Conservation (phyloP, 2,113 vertebrate species). For the Neotoma lepida region DNA sequence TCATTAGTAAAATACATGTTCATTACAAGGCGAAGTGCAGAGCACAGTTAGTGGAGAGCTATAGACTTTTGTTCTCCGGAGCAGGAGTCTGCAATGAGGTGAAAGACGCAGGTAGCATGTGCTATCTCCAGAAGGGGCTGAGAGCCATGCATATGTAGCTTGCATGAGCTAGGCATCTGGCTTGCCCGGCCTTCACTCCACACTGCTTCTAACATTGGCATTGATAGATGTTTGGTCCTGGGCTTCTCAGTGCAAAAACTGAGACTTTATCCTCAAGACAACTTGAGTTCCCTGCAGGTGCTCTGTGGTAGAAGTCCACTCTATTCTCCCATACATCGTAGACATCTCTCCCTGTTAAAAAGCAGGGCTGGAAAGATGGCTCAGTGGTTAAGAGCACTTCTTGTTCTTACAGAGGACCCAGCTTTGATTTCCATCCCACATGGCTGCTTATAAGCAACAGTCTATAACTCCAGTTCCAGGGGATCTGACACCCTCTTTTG, state of each 20-base stretch:
- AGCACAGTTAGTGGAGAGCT: not conserved
- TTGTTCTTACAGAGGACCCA: not conserved
- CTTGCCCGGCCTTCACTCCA: fast-evolving
- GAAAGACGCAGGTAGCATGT: fast-evolving
- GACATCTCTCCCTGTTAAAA: not conserved
- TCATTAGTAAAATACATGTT: not conserved
- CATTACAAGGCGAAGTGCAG: not conserved
- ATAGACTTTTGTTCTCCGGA: fast-evolving
- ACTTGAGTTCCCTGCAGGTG: not conserved
- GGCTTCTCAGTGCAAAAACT: not conserved
- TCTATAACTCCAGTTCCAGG: not conserved
- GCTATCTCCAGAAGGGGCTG: fast-evolving
- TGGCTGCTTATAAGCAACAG: not conserved
- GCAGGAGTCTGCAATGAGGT: not conserved
- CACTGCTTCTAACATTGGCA: fast-evolving
- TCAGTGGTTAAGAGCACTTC: not conserved
- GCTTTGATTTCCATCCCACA: not conserved
- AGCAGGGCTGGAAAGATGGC: not conserved
- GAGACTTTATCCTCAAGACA: not conserved
- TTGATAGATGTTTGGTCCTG: fast-evolving
- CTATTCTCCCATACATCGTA: not conserved
- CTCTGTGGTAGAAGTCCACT: not conserved
- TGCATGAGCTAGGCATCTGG: fast-evolving
- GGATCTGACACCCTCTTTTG: not conserved
- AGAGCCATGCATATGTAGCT: fast-evolving